A percentile compares a stretch with the other conserved stretches of the same genome.
Conservation (phyloP, 1,140 invertebrate genomes). For the Bombyx mori region ASM3026992v2 NC_085107.1:12431501-12432000, state of each 20-base stretch:
- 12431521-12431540: conserved; percentile 35
- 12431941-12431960: conserved; percentile 83
- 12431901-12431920: conserved; percentile 77
- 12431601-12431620: conserved; percentile 58
- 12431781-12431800: neutral
- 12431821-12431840: conserved; percentile 83
- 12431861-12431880: conserved; percentile 90
- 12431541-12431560: conserved; percentile 50
- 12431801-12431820: conserved; percentile 69
- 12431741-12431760: neutral
- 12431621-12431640: conserved; percentile 78
- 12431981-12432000: conserved; percentile 27
- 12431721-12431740: neutral
- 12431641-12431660: conserved; percentile 72
- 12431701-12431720: neutral
- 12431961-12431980: conserved; percentile 70
- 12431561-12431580: conserved; percentile 69
- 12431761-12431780: neutral
- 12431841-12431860: conserved; percentile 85
- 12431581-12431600: conserved; percentile 72
- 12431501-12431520: conserved; percentile 31
- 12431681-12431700: too few species aligned
- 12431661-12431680: too few species aligned
- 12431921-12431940: conserved; percentile 83
- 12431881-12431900: conserved; percentile 83